Conservation (phyloP, 2,113 vertebrate species). For the Zosterops hypoxanthus region DNA sequence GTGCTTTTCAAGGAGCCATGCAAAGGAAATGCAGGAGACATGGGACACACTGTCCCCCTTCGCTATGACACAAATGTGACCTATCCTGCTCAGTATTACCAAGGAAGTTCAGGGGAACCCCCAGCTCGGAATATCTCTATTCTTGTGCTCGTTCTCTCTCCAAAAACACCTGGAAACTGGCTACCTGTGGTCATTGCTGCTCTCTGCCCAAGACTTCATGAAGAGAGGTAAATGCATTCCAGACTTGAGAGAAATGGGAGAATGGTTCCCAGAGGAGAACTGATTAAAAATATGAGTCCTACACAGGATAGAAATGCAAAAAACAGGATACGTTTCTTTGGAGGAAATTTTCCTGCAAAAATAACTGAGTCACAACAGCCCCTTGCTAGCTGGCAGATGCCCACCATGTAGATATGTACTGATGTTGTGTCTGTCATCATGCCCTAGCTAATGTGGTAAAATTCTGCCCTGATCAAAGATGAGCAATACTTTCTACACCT, state of each 20-base stretch:
- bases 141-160: background rate
- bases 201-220: background rate
- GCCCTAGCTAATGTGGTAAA: background rate
- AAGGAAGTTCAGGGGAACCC: background rate
- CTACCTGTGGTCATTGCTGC: background rate
- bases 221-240: background rate
- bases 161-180: background rate
- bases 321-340: background rate
- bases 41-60: background rate
- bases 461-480: background rate
- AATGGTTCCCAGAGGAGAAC: background rate
- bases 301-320: background rate
- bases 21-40: background rate
- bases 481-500: background rate
- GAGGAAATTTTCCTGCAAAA: background rate
- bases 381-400: background rate
- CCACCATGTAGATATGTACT: rapidly evolving
- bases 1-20: background rate
- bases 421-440: background rate
- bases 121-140: background rate
- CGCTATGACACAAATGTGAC: background rate
- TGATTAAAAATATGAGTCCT: background rate
- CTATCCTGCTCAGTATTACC: background rate
- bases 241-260: background rate
- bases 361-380: background rate